Evolutionary conservation across 2,113 vertebrate genomes (phyloP), one percentile per base, ranked within the genome.

Genomic region (Morone chrysops): DNA sequence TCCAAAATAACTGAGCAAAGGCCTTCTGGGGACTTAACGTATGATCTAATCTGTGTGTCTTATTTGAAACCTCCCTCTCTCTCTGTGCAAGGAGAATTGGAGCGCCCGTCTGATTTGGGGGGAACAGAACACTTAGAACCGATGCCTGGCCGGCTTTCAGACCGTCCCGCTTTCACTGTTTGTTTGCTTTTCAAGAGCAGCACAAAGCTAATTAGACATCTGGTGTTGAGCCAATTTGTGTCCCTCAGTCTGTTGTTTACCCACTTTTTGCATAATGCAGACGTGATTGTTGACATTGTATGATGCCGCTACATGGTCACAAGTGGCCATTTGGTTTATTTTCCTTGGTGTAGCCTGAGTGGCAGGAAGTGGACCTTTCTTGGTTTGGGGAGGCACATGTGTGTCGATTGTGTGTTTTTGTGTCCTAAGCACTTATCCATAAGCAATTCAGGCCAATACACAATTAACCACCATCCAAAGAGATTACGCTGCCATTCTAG

Each of bases 201-300:
- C 92, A 91, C 92, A 93, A 92, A 93, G 91, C 94, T 95, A 95
- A 95, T 95, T 95, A 94, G 94, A 93, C 92, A 91, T 91, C 93
- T 95, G 95, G 92, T 92, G 90, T 83, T 83, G 83, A 87, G 93
- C 93, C 94, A 94, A 92, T 89, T 87, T 89, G 72, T 90, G 91
- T 92, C 91, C 88, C 92, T 92, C 90, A 88, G 92, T 90, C 92
- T 93, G 90, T 92, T 91, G 94, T 94, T 95, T 94, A 92, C 91
- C 84, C 91, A 87, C 83, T 87, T 91, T 91, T 88, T 92, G 92
- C 92, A 94, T 94, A 94, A 94, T 91, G 86, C 88, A 91, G 91
- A 88, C 72, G 72, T 86, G 90, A 92, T 91, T 92, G 93, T 88
- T 92, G 91, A 90, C 90, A 93, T 89, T 86, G 84, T 82, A 79